Conservation (phyloP, 2,888 invertebrate species). For the Lasius platythorax region DNA sequence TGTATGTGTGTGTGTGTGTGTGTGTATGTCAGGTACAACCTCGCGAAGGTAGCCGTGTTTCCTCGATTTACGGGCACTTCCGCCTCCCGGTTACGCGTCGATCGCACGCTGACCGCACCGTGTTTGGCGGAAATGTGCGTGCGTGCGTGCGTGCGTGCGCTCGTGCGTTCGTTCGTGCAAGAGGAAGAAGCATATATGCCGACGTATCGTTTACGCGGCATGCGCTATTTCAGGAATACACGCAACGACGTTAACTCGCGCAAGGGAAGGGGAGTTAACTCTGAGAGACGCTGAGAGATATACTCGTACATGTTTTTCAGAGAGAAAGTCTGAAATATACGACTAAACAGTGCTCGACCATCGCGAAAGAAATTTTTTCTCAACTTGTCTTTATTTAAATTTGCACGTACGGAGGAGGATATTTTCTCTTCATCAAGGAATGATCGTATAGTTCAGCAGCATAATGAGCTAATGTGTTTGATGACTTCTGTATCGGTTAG, state of each 20-base stretch:
- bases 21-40: not conserved
- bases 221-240: conserved; percentile 50
- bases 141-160: not conserved
- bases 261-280: not conserved
- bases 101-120: not conserved
- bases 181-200: conserved; percentile 18
- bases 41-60: not conserved
- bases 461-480: not conserved
- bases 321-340: not conserved
- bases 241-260: conserved; percentile 37
- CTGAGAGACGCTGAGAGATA: not conserved
- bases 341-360: not conserved
- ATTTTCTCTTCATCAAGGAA: not conserved
- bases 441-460: not conserved
- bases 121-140: conserved; percentile 34
- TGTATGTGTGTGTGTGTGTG: no score
- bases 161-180: not conserved
- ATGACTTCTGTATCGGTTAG: not conserved
- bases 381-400: not conserved
- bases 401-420: not conserved
- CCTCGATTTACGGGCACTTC: conserved; percentile 18
- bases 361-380: not conserved
- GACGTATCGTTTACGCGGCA: conserved; percentile 26
- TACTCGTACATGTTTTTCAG: not conserved
- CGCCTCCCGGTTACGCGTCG: not conserved